Percentiles rank a stretch among this genome's conserved stretches.
These are phyloP conservation scores for Crenichthys baileyi DNA, from an alignment of 2,797 vertebrate species.

Conservation along the genomic window DNA sequence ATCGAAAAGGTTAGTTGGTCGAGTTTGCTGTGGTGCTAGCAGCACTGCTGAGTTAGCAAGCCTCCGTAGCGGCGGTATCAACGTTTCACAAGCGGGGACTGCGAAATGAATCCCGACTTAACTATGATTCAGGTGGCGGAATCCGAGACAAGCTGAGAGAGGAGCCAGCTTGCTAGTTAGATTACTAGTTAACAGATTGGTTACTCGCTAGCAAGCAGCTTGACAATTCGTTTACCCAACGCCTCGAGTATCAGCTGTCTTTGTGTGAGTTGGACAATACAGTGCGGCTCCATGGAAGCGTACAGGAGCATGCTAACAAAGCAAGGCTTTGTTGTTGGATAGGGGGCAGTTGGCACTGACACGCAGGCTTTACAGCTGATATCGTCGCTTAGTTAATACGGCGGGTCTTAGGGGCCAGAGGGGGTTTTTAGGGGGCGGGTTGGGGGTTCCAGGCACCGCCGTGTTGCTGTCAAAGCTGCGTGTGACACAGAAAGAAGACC, in stretches of 20 bases:
- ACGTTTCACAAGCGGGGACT: conserved; percentile 25
- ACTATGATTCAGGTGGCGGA: conserved; percentile 64
- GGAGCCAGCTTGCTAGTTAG: conserved; percentile 50
- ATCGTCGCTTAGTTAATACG: conserved; percentile 63
- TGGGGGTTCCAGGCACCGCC: conserved; percentile 36
- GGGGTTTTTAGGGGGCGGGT: conserved; percentile 3
- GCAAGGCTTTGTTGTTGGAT: conserved; percentile 80
- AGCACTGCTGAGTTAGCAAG: conserved; percentile 55
- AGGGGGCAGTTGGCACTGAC: conserved; percentile 71
- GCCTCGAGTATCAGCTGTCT: conserved; percentile 54
- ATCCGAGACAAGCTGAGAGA: conserved; percentile 50
- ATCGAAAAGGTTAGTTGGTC: conserved; percentile 22
- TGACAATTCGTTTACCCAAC: conserved; percentile 33
- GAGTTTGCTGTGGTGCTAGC: conserved; percentile 49
- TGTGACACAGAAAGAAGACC: conserved; percentile 41
- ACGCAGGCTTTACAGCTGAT: conserved; percentile 71
- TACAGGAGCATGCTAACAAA: conserved; percentile 80
- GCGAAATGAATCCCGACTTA: conserved; percentile 59
- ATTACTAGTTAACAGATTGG: conserved; percentile 34
- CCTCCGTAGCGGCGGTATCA: background rate
- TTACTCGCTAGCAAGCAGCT: conserved; percentile 38
- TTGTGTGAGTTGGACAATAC: conserved; percentile 63
- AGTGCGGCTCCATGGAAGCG: conserved; percentile 68
- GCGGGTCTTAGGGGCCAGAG: conserved; percentile 46
- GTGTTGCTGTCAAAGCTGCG: conserved; percentile 53